phyloP scores from a whole-genome alignment of 2,888 invertebrate genomes.

The Lasioglossum marginatum region DNA sequence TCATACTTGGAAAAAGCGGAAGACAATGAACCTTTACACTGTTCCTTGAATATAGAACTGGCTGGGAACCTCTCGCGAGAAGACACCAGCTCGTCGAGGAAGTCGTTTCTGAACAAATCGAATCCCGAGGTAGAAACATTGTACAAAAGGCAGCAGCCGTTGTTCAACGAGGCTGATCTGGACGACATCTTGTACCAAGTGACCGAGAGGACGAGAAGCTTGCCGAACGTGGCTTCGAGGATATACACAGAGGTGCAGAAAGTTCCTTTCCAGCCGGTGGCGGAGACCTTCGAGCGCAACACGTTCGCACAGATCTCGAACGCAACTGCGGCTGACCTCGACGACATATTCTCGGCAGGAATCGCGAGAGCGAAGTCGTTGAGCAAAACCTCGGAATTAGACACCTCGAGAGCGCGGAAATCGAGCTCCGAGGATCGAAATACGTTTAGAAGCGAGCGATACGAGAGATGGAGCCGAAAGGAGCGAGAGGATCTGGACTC shows the following conservation, averaged over 20 bases:
- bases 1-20: not conserved
- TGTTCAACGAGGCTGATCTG: conserved; percentile 66
- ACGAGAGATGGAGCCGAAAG: conserved; percentile 75
- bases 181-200: conserved; percentile 77
- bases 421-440: conserved; percentile 51
- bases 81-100: conserved; percentile 13
- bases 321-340: conserved; percentile 71
- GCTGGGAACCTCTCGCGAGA: conserved; percentile 27
- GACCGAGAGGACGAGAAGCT: conserved; percentile 59
- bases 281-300: conserved; percentile 13
- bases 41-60: conserved; percentile 4
- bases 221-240: not conserved
- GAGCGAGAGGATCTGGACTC: conserved; percentile 75
- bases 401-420: conserved; percentile 43
- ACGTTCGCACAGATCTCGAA: conserved; percentile 17
- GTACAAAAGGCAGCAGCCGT: conserved; percentile 26
- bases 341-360: conserved; percentile 78
- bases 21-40: conserved; percentile 11
- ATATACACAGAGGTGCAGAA: conserved; percentile 39
- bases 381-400: conserved; percentile 3
- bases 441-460: conserved; percentile 47
- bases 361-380: conserved; percentile 74
- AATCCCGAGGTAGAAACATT: not conserved
- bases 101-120: conserved; percentile 5
- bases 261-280: not conserved